Conservation (phyloP, 2,113 vertebrate species). For the Sciurus niger region DNA sequence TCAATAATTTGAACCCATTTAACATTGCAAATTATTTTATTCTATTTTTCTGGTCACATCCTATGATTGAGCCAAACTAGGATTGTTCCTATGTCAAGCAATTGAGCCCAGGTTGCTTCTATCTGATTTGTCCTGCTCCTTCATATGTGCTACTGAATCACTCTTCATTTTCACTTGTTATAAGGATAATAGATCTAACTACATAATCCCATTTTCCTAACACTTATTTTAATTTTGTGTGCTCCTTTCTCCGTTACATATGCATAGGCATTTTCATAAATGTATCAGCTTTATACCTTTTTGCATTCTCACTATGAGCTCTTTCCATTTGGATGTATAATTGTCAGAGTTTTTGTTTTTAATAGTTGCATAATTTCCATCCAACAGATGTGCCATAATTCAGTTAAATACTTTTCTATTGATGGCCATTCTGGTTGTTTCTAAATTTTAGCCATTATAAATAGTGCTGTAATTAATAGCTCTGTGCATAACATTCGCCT, state of each 20-base stretch:
- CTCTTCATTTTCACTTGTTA: neutral
- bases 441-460: slow-evolving; percentile 64
- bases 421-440: slow-evolving; percentile 3
- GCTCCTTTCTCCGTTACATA: neutral
- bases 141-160: neutral
- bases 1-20: neutral
- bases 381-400: slow-evolving; percentile 55
- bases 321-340: slow-evolving; percentile 38
- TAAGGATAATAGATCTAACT: neutral
- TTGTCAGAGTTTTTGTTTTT: slow-evolving; percentile 58
- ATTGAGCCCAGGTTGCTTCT: neutral
- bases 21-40: neutral
- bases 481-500: slow-evolving; percentile 24
- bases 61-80: neutral
- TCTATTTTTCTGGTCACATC: neutral
- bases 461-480: slow-evolving; percentile 57
- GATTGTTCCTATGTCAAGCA: neutral
- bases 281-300: neutral
- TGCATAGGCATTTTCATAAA: slow-evolving; percentile 23
- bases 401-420: slow-evolving; percentile 27
- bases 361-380: slow-evolving; percentile 61
- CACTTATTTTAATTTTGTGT: slow-evolving; percentile 30
- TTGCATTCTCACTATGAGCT: slow-evolving; percentile 16
- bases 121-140: neutral
- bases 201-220: neutral